Evolutionary conservation across 2,888 invertebrate species (phyloP).

Genomic region (Spatulosminthurus flaviceps): DNA sequence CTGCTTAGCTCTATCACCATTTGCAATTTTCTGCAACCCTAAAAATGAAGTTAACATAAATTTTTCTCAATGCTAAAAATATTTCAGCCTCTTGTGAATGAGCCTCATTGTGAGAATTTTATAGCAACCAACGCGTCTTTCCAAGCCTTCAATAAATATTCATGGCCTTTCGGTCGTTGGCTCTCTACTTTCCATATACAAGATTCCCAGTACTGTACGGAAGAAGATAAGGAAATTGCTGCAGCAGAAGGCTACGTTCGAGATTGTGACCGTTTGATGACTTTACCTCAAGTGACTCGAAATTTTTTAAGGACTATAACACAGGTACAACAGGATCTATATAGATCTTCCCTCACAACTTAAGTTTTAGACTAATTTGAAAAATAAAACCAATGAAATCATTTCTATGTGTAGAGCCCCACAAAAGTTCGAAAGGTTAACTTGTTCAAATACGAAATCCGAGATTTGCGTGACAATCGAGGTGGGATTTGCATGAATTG

Average conservation of each 20-base stretch:
- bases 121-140: conserved; percentile 8
- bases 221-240: conserved; percentile 9
- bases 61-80: neutral
- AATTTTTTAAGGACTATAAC: neutral
- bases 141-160: conserved; percentile 25
- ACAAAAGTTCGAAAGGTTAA: neutral
- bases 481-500: conserved; percentile 30
- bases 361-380: too few species aligned
- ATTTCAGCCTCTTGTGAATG: conserved; percentile 16
- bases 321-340: too few species aligned
- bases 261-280: neutral
- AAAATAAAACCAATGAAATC: neutral
- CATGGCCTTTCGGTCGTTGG: conserved; percentile 34
- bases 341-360: too few species aligned
- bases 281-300: neutral
- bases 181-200: neutral
- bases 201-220: neutral
- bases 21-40: too few species aligned
- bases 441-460: conserved; percentile 1
- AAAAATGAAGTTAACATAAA: neutral
- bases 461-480: neutral
- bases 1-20: too few species aligned
- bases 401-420: neutral
- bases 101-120: neutral
- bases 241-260: neutral